Evolutionary conservation across 2,797 vertebrate species (phyloP), one percentile per base, ranked within the genome.

Genomic region (Dromococcyx pavoninus): DNA sequence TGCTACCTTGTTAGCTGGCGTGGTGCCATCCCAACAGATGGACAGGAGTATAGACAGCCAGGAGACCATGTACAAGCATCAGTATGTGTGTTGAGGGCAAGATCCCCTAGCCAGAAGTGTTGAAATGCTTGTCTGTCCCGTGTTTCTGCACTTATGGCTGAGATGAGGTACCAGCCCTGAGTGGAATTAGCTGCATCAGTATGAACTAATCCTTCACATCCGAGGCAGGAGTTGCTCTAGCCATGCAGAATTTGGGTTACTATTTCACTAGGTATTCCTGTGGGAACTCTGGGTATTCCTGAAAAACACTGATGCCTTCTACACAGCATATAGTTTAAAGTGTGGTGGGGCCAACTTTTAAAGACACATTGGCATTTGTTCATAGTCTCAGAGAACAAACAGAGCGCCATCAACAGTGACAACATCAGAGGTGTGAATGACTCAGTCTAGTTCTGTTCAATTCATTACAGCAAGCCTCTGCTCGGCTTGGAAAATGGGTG

Each of bases 1-100:
- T 95, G 93, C 93, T 93, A 90, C 97, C 97, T 96, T 89, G 88
- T 79, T 77, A 94, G 88, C 95, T 98, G 98, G 98, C 98, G 2
- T 27, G 4, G 23, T 88, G 98, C 98, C 98, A 98, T 89, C 53
- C 84, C 82, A 97, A 96, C 98, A 98, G 98, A 98, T 98, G 98
- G 97, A 96, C 96, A 95, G 95, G 89, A 94, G 82, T 54, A 77
- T 76, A 97, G 97, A 93, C 97, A 96, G 97, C 96, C 95, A 97
- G 95, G 95, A 97, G 96, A 97, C 91, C 95, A 92, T 97, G 97
- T 94, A 92, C 81, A 94, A 97, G 93, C 94, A 94, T 96, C 95
- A 94, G 88, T 93, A 88, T 91, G 86, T 95, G 88, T 94, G 95
- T 96, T 67, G 94, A 97, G 96, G 97, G 96, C 27, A 73, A 86